Evolutionary conservation across 2,113 vertebrate species (phyloP).

Genomic region (Rhinolophus ferrumequinum): DNA sequence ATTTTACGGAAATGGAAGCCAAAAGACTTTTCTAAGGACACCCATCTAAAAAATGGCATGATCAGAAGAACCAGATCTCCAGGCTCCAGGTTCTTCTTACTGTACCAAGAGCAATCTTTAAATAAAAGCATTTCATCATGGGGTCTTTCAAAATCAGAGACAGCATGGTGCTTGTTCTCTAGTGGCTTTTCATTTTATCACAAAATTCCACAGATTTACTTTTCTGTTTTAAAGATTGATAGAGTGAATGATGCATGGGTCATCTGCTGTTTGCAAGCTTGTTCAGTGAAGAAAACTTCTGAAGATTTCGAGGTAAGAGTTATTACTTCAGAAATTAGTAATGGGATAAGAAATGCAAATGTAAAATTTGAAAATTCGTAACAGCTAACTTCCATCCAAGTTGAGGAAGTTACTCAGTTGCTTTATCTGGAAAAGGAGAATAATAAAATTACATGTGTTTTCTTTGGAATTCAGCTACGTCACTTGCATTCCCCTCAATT

Average conservation of each 20-base stretch:
- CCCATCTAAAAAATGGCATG: background rate
- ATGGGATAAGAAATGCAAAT: background rate
- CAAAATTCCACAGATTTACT: background rate
- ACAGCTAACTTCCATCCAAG: constrained; percentile 31
- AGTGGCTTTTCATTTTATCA: constrained; percentile 38
- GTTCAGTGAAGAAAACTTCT: background rate
- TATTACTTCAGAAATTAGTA: constrained; percentile 45
- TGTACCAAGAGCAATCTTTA: background rate
- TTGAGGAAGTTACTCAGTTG: background rate
- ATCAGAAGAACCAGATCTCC: background rate
- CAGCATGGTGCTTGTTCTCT: background rate
- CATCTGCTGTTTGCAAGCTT: constrained; percentile 21
- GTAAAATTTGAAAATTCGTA: background rate
- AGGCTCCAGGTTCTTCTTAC: background rate
- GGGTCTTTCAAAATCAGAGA: constrained; percentile 46
- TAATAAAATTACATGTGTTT: constrained; percentile 48
- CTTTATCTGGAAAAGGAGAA: constrained; percentile 40
- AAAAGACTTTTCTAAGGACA: background rate
- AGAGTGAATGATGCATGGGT: background rate
- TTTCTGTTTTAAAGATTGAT: constrained; percentile 26
- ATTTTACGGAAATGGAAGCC: constrained; percentile 9
- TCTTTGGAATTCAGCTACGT: constrained; percentile 38
- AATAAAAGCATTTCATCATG: background rate
- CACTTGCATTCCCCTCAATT: background rate
- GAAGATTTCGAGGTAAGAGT: constrained; percentile 45